Evolutionary conservation across 2,888 invertebrate genomes (phyloP), one percentile per base, ranked within the genome.

Genomic region (Nysson spinosus): DNA sequence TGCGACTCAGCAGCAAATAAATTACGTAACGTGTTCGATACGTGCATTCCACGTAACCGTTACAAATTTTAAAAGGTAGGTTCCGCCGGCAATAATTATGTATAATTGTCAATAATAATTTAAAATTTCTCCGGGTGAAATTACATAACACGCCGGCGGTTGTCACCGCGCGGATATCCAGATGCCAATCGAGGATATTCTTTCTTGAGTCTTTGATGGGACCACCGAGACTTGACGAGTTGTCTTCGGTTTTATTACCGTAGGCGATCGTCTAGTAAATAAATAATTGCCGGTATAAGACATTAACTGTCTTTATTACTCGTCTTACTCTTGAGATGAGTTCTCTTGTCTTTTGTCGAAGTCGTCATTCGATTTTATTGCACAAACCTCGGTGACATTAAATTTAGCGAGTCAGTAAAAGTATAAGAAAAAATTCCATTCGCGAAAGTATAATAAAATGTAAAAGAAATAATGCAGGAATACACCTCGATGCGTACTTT

Each of bases 161-260:
- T 32, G 12, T 26, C 35, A 22, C n/a, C 30, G 24, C 28, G 35
- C 51, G 65, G 66, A 32, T 32, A 46, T 44, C 40, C 55, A 34
- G 20, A 47, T 26, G 49, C 49, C 58, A 65, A 37, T 24, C 44
- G 46, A 26, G 40, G 26, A 55, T 44, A n/a, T 62, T 62, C 47
- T 34, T 39, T 58, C 35, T 34, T 40, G 22, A n/a, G n/a, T n/a
- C n/a, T n/a, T n/a, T 20, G 47, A 11, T 20, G 28, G 40, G 17
- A 11, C 17, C 24, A 42, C 28, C 42, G 11, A 30, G 2, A 1
- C 9, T 28, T 5, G 20, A n/a, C n/a, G n/a, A n/a, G n/a, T n/a
- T n/a, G 28, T 19, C 3, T 22, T 20, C 22, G 14, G 16, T 39
- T 20, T 32, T 19, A 14, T 11, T 30, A 17, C 11, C n/a, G 20